These are phyloP conservation scores for Piprites chloris DNA, from an alignment of 2,113 vertebrate species.

Conservation along the genomic window DNA sequence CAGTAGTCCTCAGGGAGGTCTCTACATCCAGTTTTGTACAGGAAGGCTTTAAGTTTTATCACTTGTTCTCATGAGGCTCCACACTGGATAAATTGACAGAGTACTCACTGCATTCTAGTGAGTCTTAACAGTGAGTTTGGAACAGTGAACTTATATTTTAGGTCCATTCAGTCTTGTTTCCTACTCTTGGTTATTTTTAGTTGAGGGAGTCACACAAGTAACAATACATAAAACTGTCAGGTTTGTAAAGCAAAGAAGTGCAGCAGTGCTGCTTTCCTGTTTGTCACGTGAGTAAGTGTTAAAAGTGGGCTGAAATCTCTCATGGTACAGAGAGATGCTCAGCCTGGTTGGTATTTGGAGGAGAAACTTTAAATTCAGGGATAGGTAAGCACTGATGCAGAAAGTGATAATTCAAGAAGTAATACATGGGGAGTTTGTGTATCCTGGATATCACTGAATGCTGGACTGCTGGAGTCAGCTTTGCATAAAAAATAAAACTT, in stretches of 20 bases:
- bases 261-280: neutral
- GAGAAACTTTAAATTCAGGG: neutral
- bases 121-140: neutral
- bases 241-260: neutral
- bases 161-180: neutral
- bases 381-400: neutral
- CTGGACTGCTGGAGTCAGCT: neutral
- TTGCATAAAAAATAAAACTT: neutral
- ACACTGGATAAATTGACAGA: neutral
- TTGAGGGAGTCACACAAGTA: neutral
- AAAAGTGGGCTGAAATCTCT: neutral
- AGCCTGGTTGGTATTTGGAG: neutral
- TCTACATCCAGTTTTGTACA: fast-evolving
- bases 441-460: neutral
- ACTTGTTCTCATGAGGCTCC: neutral
- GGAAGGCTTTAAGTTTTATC: neutral
- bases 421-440: neutral
- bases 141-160: neutral
- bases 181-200: neutral
- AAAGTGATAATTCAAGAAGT: neutral
- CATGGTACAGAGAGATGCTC: neutral
- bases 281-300: neutral
- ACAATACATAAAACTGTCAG: neutral
- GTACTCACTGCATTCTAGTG: neutral
- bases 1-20: neutral